Evolutionary conservation across 2,888 invertebrate genomes (phyloP).

Genomic region (Drosophila monieri): DNA sequence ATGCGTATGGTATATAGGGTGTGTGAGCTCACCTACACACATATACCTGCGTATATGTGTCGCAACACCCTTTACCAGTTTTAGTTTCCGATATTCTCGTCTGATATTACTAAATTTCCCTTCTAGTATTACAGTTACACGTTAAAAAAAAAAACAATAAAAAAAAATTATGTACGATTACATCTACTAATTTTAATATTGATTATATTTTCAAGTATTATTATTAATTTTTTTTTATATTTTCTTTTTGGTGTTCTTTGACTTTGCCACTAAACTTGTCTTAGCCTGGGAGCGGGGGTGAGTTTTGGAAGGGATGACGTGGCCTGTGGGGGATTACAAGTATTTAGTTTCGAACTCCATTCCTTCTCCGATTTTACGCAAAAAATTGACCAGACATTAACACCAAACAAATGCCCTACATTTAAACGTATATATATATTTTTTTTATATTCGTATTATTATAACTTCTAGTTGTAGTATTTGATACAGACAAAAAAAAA

Average conservation of each 20-base stretch:
- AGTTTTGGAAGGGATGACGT: neutral
- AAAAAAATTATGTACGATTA: constrained; percentile 48
- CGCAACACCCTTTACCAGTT: constrained; percentile 9
- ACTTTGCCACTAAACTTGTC: constrained; percentile 55
- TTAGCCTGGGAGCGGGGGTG: constrained; percentile 30
- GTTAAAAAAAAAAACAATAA: constrained; percentile 17
- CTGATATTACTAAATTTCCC: constrained; percentile 19
- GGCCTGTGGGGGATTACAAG: neutral
- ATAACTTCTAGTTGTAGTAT: constrained; percentile 65
- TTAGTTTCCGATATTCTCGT: constrained; percentile 17
- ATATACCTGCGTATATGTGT: constrained; percentile 8
- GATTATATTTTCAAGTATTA: constrained; percentile 59
- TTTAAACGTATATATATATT: constrained; percentile 34
- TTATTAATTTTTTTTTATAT: constrained; percentile 11
- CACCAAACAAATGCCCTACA: constrained; percentile 65
- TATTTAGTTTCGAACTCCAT: neutral
- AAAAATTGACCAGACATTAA: constrained; percentile 72
- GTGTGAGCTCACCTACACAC: constrained; percentile 1
- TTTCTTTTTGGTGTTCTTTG: constrained; percentile 59
- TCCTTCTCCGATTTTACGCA: constrained; percentile 12
- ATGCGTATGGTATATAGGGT: constrained; percentile 1
- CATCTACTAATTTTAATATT: constrained; percentile 42
- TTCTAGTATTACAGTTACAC: constrained; percentile 22
- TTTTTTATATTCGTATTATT: constrained; percentile 7
- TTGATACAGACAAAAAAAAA: constrained; percentile 63